These are phyloP conservation scores for Neria commutata DNA, from an alignment of 2,888 invertebrate genomes.

Conservation along the genomic window DNA sequence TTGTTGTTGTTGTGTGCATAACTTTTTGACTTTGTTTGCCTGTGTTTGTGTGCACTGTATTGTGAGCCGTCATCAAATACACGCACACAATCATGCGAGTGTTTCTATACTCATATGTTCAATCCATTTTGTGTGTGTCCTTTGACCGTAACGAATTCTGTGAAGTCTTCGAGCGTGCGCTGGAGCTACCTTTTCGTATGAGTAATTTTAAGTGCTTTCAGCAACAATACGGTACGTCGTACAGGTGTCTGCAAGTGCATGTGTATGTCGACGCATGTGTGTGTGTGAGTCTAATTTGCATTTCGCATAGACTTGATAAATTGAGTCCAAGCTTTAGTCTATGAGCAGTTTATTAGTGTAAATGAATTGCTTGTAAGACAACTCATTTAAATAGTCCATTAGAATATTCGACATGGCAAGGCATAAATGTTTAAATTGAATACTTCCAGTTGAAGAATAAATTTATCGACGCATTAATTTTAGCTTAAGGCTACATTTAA, in stretches of 20 bases:
- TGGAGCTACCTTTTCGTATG: not conserved
- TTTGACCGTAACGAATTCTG: constrained; percentile 42
- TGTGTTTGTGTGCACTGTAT: constrained; percentile 9
- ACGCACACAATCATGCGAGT: not conserved
- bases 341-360: no score
- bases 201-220: not conserved
- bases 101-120: constrained; percentile 34
- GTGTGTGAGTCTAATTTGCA: constrained; percentile 7
- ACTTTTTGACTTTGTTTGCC: constrained; percentile 1
- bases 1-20: not conserved
- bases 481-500: no score
- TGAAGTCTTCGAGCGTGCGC: not conserved
- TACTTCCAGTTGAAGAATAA: no score
- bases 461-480: no score
- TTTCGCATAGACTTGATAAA: no score
- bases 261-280: no score
- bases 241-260: not conserved
- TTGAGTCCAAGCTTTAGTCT: no score
- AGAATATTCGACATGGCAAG: no score
- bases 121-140: constrained; percentile 48
- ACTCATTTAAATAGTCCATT: no score
- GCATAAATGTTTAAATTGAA: no score
- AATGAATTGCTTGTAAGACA: no score
- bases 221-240: not conserved
- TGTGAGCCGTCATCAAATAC: not conserved